phyloP scores from a whole-genome alignment of 1,140 invertebrate species.

The Varroa destructor region DNA sequence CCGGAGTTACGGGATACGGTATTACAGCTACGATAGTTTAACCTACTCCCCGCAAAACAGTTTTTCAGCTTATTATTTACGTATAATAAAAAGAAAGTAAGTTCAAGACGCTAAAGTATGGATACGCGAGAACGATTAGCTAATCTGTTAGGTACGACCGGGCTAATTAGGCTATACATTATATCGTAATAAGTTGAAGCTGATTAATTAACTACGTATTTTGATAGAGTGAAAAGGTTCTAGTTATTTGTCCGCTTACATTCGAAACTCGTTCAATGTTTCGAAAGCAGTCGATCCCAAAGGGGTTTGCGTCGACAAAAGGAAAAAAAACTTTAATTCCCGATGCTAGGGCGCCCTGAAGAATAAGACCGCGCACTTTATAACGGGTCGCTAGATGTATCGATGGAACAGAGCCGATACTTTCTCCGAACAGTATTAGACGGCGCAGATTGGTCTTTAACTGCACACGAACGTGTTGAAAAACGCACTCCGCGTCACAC shows the following conservation, averaged over 20 bases:
- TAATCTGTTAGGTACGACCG: no score
- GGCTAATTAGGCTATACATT: no score
- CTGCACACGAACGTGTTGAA: not conserved
- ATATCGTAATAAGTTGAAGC: no score
- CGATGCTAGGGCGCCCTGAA: conserved; percentile 11
- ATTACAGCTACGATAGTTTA: no score
- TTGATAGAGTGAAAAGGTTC: no score
- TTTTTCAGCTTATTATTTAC: no score
- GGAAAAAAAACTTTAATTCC: conserved; percentile 1
- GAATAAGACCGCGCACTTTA: not conserved
- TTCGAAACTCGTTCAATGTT: conserved; percentile 6
- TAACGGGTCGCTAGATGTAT: not conserved
- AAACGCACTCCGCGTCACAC: conserved; percentile 1
- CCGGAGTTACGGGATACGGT: no score
- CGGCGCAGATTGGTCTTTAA: not conserved
- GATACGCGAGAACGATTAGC: no score
- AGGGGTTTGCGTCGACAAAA: not conserved
- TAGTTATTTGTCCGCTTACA: not conserved
- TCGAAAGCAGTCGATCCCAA: conserved; percentile 10
- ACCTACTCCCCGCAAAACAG: no score
- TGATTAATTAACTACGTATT: no score
- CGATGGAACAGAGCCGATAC: conserved; percentile 19
- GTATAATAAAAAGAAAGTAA: no score
- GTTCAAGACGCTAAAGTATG: no score
- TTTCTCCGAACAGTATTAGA: conserved; percentile 10